A percentile compares a stretch with the other conserved stretches of the same genome.
phyloP scores from a whole-genome alignment of 2,113 vertebrate genomes.

The Trinectes maculatus region DNA sequence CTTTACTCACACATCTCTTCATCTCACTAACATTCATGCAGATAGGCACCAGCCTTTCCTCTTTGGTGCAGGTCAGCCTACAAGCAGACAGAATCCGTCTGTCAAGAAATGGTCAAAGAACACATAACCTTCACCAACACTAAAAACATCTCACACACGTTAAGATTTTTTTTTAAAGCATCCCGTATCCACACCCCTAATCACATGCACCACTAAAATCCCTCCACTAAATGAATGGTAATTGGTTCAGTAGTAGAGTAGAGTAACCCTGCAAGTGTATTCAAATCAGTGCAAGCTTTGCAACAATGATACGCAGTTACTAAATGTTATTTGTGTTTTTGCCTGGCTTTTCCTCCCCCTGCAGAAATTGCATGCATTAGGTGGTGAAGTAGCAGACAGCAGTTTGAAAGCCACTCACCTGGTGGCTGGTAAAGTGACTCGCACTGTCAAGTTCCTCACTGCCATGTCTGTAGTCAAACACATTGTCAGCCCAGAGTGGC shows the following conservation, averaged over 20 bases:
- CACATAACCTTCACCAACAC: too few relatives aligned
- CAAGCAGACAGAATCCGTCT: too few relatives aligned
- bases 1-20: rapidly evolving
- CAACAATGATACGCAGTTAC: neutral
- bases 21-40: neutral
- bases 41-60: neutral
- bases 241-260: too few relatives aligned
- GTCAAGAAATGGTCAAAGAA: too few relatives aligned
- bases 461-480: conserved; percentile 94
- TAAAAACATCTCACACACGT: too few relatives aligned
- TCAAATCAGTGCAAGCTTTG: too few relatives aligned
- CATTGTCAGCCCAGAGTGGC: conserved; percentile 93
- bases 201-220: too few relatives aligned
- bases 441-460: conserved; percentile 96
- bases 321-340: neutral
- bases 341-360: neutral
- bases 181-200: too few relatives aligned
- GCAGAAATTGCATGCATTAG: conserved; percentile 92
- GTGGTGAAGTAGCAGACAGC: conserved; percentile 91
- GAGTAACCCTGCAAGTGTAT: too few relatives aligned
- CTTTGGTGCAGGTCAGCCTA: too few relatives aligned
- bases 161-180: too few relatives aligned
- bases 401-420: conserved; percentile 93
- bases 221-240: too few relatives aligned
- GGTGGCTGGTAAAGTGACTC: conserved; percentile 92